Base-by-base conservation (phyloP, 2,888 invertebrate species). In the Dromius quadrimaculatus region DNA sequence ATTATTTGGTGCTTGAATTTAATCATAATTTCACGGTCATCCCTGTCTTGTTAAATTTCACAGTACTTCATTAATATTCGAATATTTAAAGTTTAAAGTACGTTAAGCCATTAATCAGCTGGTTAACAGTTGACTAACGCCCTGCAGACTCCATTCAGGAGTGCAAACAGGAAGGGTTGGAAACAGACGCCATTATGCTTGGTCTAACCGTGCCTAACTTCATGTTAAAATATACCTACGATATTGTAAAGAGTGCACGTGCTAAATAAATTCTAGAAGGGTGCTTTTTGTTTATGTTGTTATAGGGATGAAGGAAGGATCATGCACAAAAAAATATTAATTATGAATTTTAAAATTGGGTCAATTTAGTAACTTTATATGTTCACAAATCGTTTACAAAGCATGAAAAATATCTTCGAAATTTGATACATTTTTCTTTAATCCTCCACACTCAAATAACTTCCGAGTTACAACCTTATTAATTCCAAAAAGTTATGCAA, bases 41-140 rank as follows among this genome's bases (percentile, higher is more conserved):
- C 23, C 13, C 23, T 28, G 28, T 47, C 23, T 47, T 20, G 2
- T 38, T 19, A 34, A 15, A 45, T 63, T 54, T 41, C 66, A 66
- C 57, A 61, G 59, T 69, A 69, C 69, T 69, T 45, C 45, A 69
- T 69, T 69, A 69, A 59, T 61, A 69, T 69, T 41, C 69, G 43
- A 34, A 41, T 69, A 69, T 69, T 69, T 69, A 69, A 45, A 69
- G 43, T 20, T 36, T 61, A 61, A 65, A 73, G 64, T 73, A 66
- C 72, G 71, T 72, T 73, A 73, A 73, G 72, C 73, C 64, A 72
- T 73, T 73, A 73, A 72, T 72, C 73, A 71, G 71, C 68, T 64
- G 68, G 71, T 73, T 71, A 70, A 71, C 36, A 72, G 66, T 71
- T 50, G 45, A 57, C 63, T 71, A 63, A 70, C 70, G 71, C 71